Base-by-base conservation (phyloP, 2,888 invertebrate species). In the Thereva nobilitata region DNA sequence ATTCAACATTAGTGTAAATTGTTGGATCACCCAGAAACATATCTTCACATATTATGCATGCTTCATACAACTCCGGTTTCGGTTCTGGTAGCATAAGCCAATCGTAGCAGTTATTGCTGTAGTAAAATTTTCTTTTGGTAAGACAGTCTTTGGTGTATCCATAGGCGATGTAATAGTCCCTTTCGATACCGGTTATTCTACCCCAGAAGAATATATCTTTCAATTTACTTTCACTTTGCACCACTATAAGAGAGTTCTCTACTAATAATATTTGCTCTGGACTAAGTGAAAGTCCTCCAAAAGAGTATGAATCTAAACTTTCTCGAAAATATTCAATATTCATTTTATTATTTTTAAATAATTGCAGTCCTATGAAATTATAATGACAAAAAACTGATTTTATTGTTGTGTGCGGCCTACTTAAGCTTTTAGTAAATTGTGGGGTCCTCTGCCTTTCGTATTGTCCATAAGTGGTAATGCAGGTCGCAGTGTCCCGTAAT, bases 211-310 rank as follows among this genome's bases (percentile, higher is more conserved):
- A 93, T 63, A 92, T 86, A 76, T 87, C 86, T 10, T 84, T 80
- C 78, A 94, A 93, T 77, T 93, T 92, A 79, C 94, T 93, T 77
- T 95, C 93, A 71, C 88, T 87, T 80, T 94, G 90, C 45, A 95
- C 82, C 66, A 92, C 81, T 0, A 90, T 83, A 4, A 95, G 80
- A 0, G 94, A 92, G 76, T 91, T 92, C 76, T 91, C 87, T 9
- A 94, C 81, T 65, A 89, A 73, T 1, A 88, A 83, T 69, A 89
- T 86, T 74, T 90, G 87, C 81, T 95, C 93, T 4, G 86, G 85
- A 54, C 86, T 87, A 37, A 93, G 78, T 76, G 88, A 86, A 72
- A 88, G 81, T 7, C 93, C 94, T 70, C 86, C 87, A 63, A 77
- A 77, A 72, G 78, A 75, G 1, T 80, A 73, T 40, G 74, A 71